phyloP scores from a whole-genome alignment of 2,888 invertebrate species.

The Cosmia pyralina region DNA sequence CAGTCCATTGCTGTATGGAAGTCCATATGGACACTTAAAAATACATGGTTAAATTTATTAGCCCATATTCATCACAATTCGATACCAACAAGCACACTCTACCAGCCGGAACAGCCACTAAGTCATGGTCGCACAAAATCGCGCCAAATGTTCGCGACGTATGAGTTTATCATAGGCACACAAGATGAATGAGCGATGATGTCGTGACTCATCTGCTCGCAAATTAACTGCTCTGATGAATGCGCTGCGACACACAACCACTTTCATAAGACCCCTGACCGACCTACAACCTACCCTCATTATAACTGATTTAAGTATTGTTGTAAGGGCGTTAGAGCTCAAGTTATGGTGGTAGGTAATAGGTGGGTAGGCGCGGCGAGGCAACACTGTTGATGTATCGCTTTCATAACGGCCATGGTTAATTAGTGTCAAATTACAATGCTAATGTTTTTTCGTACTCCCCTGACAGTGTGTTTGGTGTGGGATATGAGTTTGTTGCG shows the following conservation, averaged over 20 bases:
- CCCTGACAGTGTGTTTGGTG: constrained; percentile 51
- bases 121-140: constrained; percentile 56
- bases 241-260: constrained; percentile 79
- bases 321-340: constrained; percentile 66
- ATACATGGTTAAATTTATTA: not conserved
- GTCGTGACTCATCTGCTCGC: constrained; percentile 86
- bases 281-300: constrained; percentile 47
- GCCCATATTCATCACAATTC: constrained; percentile 15
- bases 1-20: not conserved
- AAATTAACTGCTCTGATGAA: constrained; percentile 89
- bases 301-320: constrained; percentile 54
- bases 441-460: constrained; percentile 80
- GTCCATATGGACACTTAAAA: no score
- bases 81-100: constrained; percentile 4
- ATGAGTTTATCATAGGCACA: constrained; percentile 75
- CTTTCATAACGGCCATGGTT: constrained; percentile 85
- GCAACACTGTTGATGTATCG: constrained; percentile 85
- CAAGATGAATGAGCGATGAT: constrained; percentile 89
- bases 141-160: constrained; percentile 81
- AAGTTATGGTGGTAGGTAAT: constrained; percentile 70
- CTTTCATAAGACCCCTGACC: constrained; percentile 67
- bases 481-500: constrained; percentile 41
- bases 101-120: constrained; percentile 35
- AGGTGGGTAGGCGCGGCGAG: constrained; percentile 80
- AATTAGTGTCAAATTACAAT: constrained; percentile 87